Evolutionary conservation across 2,113 vertebrate genomes (phyloP).

Genomic region (Ranitomeya variabilis): DNA sequence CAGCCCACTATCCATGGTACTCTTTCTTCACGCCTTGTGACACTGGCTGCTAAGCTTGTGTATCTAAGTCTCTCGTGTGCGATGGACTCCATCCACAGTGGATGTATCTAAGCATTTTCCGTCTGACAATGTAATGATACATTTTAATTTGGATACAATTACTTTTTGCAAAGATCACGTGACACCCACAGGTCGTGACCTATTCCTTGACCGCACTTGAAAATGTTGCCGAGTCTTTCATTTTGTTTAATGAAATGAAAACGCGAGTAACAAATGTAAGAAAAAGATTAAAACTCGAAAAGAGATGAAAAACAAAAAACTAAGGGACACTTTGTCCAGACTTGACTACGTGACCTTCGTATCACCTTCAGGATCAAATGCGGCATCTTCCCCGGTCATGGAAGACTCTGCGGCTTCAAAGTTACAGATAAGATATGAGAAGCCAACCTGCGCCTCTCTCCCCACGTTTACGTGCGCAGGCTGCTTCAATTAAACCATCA

Average conservation of each 20-base stretch:
- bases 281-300: not conserved
- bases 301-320: not conserved
- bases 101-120: too few species aligned
- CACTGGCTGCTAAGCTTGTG: too few species aligned
- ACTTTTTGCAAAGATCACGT: not conserved
- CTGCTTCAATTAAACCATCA: constrained; percentile 57
- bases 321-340: not conserved
- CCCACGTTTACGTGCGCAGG: constrained; percentile 1
- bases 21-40: too few species aligned
- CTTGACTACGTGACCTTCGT: constrained; percentile 33
- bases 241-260: too few species aligned
- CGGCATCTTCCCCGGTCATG: not conserved
- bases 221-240: not conserved
- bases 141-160: not conserved
- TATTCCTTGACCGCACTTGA: not conserved
- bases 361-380: constrained; percentile 40
- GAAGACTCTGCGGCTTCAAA: constrained; percentile 28
- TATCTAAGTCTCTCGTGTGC: too few species aligned
- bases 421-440: constrained; percentile 29
- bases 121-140: not conserved
- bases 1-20: too few species aligned
- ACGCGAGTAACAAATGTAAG: not conserved
- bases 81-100: too few species aligned
- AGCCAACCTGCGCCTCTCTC: constrained; percentile 10
- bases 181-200: not conserved